A percentile compares a stretch with the other conserved stretches of the same genome.
Evolutionary conservation across 2,113 vertebrate genomes (phyloP).

Genomic region (Erythrolamprus reginae): DNA sequence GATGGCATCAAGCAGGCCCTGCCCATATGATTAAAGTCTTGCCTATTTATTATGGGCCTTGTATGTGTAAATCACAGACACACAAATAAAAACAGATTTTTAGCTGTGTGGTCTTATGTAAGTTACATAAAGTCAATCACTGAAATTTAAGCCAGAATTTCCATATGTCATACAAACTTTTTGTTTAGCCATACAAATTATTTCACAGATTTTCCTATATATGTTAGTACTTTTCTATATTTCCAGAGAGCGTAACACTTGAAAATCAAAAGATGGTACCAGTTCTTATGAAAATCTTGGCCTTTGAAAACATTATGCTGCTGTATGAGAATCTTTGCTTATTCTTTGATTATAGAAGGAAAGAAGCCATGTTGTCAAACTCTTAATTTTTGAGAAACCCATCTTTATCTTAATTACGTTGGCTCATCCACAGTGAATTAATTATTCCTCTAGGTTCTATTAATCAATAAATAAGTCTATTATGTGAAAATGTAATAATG

Average conservation of each 20-base stretch:
- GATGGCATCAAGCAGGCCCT: neutral
- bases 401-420: accelerated
- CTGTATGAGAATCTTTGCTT: too few relatives aligned
- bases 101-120: neutral
- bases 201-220: neutral
- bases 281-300: neutral
- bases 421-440: neutral
- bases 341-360: too few relatives aligned
- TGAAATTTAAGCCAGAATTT: neutral
- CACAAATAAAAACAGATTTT: neutral
- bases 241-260: neutral
- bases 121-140: neutral
- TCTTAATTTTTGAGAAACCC: neutral
- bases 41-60: neutral
- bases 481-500: accelerated
- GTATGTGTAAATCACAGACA: neutral
- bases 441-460: accelerated
- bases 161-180: neutral
- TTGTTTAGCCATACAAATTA: neutral
- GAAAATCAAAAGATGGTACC: neutral
- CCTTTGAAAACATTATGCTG: neutral
- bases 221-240: neutral
- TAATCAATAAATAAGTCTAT: neutral
- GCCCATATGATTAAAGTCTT: neutral
- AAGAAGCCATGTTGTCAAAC: neutral